A percentile compares a stretch with the other conserved stretches of the same genome.
phyloP scores from a whole-genome alignment of 2,113 vertebrate genomes.

The Epinephelus cyanopodus region DNA sequence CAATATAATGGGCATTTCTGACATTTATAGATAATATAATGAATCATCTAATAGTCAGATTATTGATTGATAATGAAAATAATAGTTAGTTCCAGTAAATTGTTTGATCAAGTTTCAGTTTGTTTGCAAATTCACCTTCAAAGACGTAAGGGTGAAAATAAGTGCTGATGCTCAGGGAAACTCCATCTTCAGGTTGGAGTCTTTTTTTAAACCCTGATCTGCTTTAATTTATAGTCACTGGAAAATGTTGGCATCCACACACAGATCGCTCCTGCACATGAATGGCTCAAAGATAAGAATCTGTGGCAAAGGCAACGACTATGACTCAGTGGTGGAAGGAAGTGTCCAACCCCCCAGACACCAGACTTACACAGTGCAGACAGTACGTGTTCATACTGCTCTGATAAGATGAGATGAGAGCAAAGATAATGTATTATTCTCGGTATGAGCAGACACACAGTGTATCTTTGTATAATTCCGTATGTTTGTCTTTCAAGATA shows the following conservation, averaged over 20 bases:
- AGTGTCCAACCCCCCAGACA: neutral
- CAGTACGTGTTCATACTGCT: neutral
- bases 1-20: neutral
- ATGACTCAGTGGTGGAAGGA: slow-evolving; percentile 11
- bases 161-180: neutral
- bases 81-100: too few species aligned
- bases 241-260: slow-evolving; percentile 1
- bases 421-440: neutral
- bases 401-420: slow-evolving; percentile 14
- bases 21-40: too few species aligned
- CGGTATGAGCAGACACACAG: neutral
- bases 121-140: too few species aligned
- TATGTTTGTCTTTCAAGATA: slow-evolving; percentile 16
- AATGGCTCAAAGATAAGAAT: slow-evolving; percentile 52
- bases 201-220: neutral
- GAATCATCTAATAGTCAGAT: neutral
- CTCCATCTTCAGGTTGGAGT: neutral
- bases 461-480: neutral
- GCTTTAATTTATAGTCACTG: neutral
- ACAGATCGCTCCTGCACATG: neutral
- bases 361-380: neutral
- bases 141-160: neutral
- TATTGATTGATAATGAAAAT: neutral
- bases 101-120: neutral
- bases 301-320: slow-evolving; percentile 64